Percentiles rank a stretch among this genome's conserved stretches.
Evolutionary conservation across 1,140 invertebrate genomes (phyloP).

Genomic region (Choristoneura fumiferana): DNA sequence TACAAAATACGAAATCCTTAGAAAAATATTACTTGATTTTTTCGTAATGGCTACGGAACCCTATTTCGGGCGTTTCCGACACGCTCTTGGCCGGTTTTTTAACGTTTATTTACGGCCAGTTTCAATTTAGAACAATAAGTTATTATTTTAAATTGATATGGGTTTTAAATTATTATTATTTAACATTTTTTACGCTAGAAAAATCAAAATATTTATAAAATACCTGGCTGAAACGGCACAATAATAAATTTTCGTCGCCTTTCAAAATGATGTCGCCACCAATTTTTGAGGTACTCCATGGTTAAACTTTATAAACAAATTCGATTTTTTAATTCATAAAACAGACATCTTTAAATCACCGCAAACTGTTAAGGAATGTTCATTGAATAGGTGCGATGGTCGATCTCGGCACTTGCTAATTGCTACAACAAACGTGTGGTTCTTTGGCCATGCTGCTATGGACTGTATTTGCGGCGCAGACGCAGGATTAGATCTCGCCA

Average conservation of each 20-base stretch:
- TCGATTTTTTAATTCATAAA: not conserved
- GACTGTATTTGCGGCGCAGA: slow-evolving; percentile 49
- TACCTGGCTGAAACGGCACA: slow-evolving; percentile 69
- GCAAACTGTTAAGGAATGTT: slow-evolving; percentile 4
- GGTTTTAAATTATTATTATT: slow-evolving; percentile 41
- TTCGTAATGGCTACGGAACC: too few species aligned
- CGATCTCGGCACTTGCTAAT: slow-evolving; percentile 38
- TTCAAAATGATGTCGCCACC: slow-evolving; percentile 61
- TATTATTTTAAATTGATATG: not conserved
- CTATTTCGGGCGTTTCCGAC: too few species aligned
- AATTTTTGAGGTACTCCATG: slow-evolving; percentile 64
- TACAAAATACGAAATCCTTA: too few species aligned
- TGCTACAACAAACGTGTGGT: slow-evolving; percentile 54
- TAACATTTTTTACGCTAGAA: too few species aligned
- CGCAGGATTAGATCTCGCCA: slow-evolving; percentile 44
- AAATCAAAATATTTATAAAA: too few species aligned
- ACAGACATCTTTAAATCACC: slow-evolving; percentile 17
- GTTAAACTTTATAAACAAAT: not conserved
- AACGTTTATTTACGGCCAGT: slow-evolving; percentile 37
- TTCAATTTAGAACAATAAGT: too few species aligned
- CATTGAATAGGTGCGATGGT: not conserved
- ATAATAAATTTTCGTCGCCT: slow-evolving; percentile 55
- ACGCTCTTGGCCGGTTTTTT: too few species aligned
- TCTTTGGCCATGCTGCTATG: slow-evolving; percentile 52
- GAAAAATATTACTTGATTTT: too few species aligned